Percentiles rank a stretch among this genome's conserved stretches.
These are phyloP conservation scores for Cuniculus paca DNA, from an alignment of 2,797 vertebrate genomes.

Conservation along the genomic window DNA sequence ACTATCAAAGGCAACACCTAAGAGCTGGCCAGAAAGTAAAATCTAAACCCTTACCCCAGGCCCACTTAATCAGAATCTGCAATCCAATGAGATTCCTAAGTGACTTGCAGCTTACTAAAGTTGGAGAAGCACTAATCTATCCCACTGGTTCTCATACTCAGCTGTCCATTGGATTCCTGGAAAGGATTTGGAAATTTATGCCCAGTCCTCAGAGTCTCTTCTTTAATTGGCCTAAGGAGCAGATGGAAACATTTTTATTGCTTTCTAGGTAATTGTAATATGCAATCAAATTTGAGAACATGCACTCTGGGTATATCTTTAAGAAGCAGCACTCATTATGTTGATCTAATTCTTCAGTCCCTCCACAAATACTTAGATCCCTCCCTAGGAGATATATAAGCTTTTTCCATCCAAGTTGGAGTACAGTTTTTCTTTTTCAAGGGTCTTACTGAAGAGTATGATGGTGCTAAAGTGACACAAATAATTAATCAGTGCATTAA, in stretches of 20 bases:
- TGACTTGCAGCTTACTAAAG: not conserved
- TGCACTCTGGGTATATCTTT: not conserved
- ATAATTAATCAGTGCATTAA: constrained; percentile 36
- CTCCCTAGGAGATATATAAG: not conserved
- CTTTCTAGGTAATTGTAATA: not conserved
- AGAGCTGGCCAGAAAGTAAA: not conserved
- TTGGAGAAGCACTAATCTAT: not conserved
- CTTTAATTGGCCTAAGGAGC: not conserved
- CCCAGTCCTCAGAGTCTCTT: not conserved
- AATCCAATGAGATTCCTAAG: not conserved
- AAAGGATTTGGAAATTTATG: not conserved
- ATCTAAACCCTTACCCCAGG: not conserved
- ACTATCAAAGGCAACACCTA: not conserved
- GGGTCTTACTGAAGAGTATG: not conserved
- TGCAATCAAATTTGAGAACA: not conserved
- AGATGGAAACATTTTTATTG: not conserved
- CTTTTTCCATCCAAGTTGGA: not conserved
- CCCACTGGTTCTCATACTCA: not conserved
- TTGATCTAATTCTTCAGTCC: not conserved
- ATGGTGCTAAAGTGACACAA: not conserved
- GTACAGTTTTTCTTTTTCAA: not conserved
- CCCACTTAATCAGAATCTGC: not conserved
- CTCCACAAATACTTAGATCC: not conserved
- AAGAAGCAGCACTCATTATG: not conserved
- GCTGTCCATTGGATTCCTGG: not conserved